Percentiles rank a stretch among this genome's conserved stretches.
Evolutionary conservation across 2,888 invertebrate species (phyloP).

Genomic region (Idaea biselata): DNA sequence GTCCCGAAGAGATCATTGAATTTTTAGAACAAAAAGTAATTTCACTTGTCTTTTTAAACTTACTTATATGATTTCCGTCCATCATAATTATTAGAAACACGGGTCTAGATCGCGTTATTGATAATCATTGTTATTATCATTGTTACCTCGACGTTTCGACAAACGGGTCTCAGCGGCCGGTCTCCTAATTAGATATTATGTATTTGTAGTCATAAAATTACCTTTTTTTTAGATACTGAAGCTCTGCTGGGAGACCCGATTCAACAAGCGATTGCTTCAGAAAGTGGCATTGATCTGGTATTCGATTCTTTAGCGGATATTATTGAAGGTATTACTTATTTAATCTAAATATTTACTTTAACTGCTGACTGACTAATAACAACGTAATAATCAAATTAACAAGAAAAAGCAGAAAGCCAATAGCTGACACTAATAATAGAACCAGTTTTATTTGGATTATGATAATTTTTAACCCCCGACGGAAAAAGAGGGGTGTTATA

Average conservation of each 20-base stretch:
- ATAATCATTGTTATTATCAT: too few species aligned
- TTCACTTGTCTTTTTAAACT: too few species aligned
- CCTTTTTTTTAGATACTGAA: constrained; percentile 82
- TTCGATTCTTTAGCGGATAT: constrained; percentile 86
- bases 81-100: too few species aligned
- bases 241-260: constrained; percentile 88
- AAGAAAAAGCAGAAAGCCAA: not conserved
- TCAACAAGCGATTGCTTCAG: constrained; percentile 85
- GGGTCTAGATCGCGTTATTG: too few species aligned
- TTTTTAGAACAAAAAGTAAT: too few species aligned
- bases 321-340: constrained; percentile 80
- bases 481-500: too few species aligned
- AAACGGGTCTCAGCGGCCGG: too few species aligned
- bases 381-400: not conserved
- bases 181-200: not conserved
- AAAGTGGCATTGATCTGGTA: constrained; percentile 88
- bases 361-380: not conserved
- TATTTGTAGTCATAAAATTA: not conserved
- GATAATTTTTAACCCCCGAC: too few species aligned
- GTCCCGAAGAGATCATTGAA: too few species aligned
- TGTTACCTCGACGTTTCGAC: too few species aligned
- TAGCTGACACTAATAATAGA: not conserved
- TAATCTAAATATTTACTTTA: constrained; percentile 6
- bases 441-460: not conserved
- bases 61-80: too few species aligned